phyloP scores from a whole-genome alignment of 2,888 invertebrate genomes.

The Acrocera orbiculus region DNA sequence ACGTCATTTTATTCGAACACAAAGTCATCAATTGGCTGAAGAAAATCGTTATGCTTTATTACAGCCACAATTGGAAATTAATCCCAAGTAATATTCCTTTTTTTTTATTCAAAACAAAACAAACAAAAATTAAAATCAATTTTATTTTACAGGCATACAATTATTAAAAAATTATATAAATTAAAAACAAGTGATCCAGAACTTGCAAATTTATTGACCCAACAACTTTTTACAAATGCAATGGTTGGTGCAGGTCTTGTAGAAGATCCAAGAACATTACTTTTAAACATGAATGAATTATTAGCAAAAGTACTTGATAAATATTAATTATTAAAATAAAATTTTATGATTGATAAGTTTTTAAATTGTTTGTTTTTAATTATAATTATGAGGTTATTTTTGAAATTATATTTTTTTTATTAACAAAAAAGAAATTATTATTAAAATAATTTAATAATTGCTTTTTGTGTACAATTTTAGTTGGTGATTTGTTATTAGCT shows the following conservation, averaged over 20 bases:
- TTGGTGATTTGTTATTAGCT: too few species aligned
- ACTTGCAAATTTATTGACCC: conserved; percentile 64
- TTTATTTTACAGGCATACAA: conserved; percentile 51
- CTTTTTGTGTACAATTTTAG: too few species aligned
- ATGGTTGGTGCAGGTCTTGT: conserved; percentile 91
- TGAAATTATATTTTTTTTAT: too few species aligned
- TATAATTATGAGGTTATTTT: too few species aligned
- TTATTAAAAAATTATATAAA: conserved; percentile 72
- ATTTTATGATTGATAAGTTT: too few species aligned
- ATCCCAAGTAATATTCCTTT: conserved; percentile 52
- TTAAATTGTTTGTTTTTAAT: too few species aligned
- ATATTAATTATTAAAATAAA: conserved; percentile 34
- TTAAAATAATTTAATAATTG: too few species aligned
- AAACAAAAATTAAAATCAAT: too few species aligned
- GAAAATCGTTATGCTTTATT: conserved; percentile 71
- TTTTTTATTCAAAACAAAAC: too few species aligned
- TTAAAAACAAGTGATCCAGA: conserved; percentile 57
- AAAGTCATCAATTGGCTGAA: conserved; percentile 62
- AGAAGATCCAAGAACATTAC: conserved; percentile 72
- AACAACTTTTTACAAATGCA: conserved; percentile 85
- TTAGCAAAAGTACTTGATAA: conserved; percentile 65
- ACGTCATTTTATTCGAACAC: conserved; percentile 81
- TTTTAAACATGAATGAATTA: conserved; percentile 74
- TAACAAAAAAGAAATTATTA: too few species aligned
- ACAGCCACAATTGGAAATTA: conserved; percentile 85